Percentiles rank a stretch among this genome's conserved stretches.
These are phyloP conservation scores for Typhlichthys subterraneus DNA, from an alignment of 2,797 vertebrate genomes.

Conservation along the genomic window DNA sequence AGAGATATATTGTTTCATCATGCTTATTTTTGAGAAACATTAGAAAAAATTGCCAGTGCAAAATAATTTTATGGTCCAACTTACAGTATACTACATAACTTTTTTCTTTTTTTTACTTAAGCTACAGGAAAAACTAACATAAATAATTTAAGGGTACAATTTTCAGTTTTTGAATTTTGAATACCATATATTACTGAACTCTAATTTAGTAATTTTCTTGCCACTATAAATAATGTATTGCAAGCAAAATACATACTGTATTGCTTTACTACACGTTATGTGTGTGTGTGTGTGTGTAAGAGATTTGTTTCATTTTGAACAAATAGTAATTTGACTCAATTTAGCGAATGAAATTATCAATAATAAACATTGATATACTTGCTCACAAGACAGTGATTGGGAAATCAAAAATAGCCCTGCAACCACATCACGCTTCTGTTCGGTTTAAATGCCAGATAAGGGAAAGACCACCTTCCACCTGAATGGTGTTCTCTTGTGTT, in stretches of 20 bases:
- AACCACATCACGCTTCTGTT: too few species aligned
- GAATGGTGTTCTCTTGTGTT: neutral
- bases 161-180: too few species aligned
- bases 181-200: too few species aligned
- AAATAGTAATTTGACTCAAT: too few species aligned
- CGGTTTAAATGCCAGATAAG: too few species aligned
- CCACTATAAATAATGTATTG: conserved; percentile 27
- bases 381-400: too few species aligned
- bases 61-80: conserved; percentile 22
- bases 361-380: too few species aligned
- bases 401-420: too few species aligned
- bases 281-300: too few species aligned
- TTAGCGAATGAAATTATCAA: too few species aligned
- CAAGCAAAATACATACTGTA: conserved; percentile 14
- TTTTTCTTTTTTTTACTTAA: neutral
- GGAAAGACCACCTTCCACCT: neutral
- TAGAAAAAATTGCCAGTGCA: conserved; percentile 6
- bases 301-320: too few species aligned
- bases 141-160: too few species aligned
- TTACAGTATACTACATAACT: conserved; percentile 16
- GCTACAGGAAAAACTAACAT: neutral
- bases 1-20: conserved; percentile 70
- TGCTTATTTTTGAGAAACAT: conserved; percentile 68
- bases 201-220: neutral
- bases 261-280: neutral